Percentiles rank a stretch among this genome's conserved stretches.
phyloP scores from a whole-genome alignment of 2,797 vertebrate species.

The Vespertilio murinus region DNA sequence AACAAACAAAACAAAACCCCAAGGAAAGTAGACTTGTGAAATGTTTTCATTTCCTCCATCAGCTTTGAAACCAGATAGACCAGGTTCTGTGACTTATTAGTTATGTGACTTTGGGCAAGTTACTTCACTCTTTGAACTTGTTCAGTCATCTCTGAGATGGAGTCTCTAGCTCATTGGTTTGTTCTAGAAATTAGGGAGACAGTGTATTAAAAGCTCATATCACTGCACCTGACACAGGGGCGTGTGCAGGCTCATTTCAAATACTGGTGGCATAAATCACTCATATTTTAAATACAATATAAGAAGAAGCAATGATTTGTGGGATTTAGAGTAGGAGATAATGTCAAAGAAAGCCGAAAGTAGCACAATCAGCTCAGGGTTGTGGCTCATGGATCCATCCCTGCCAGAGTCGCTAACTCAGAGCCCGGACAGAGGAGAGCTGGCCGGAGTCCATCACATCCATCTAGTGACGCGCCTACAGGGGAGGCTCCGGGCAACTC shows the following conservation, averaged over 20 bases:
- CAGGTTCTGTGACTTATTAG: neutral
- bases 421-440: neutral
- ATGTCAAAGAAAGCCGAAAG: neutral
- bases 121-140: neutral
- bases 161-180: neutral
- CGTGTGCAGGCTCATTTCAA: neutral
- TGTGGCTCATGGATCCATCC: neutral
- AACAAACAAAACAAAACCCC: neutral
- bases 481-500: neutral
- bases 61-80: neutral
- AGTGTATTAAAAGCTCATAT: neutral
- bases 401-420: neutral
- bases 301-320: neutral
- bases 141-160: neutral
- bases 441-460: neutral
- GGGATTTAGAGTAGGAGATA: neutral
- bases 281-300: neutral
- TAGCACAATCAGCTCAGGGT: neutral
- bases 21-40: neutral
- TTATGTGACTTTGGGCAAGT: neutral
- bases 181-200: neutral
- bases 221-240: neutral
- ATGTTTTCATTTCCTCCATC: neutral
- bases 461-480: accelerated
- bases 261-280: neutral